Evolutionary conservation across 1,140 invertebrate genomes (phyloP).

Genomic region (Papilio polyxenes): DNA sequence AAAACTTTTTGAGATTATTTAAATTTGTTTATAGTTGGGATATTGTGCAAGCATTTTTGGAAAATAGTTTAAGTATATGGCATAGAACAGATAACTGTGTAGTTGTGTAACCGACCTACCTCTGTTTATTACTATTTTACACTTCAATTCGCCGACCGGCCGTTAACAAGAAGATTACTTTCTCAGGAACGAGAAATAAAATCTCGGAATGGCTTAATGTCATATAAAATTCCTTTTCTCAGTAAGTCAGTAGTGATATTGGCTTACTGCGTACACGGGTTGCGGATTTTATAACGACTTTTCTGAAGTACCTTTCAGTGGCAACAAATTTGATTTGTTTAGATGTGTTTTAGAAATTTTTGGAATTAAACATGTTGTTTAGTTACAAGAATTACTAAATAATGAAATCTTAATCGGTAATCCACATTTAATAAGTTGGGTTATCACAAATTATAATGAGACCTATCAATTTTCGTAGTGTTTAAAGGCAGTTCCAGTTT

Average conservation of each 20-base stretch:
- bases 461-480: no score
- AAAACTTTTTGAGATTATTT: background rate
- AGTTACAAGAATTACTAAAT: no score
- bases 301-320: background rate
- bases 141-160: constrained; percentile 21
- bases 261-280: background rate
- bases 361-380: no score
- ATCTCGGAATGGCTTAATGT: constrained; percentile 15
- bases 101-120: background rate
- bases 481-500: no score
- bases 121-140: constrained; percentile 26
- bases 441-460: no score
- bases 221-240: constrained; percentile 24
- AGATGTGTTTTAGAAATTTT: no score
- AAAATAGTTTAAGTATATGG: background rate
- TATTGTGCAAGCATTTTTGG: background rate
- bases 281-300: background rate
- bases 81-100: background rate
- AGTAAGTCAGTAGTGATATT: constrained; percentile 8
- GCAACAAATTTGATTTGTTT: background rate
- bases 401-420: no score
- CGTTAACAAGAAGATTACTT: constrained; percentile 21
- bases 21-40: background rate
- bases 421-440: no score
- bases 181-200: constrained; percentile 16